These are phyloP conservation scores for Drosophila testacea DNA, from an alignment of 2,888 invertebrate genomes.

Conservation along the genomic window DNA sequence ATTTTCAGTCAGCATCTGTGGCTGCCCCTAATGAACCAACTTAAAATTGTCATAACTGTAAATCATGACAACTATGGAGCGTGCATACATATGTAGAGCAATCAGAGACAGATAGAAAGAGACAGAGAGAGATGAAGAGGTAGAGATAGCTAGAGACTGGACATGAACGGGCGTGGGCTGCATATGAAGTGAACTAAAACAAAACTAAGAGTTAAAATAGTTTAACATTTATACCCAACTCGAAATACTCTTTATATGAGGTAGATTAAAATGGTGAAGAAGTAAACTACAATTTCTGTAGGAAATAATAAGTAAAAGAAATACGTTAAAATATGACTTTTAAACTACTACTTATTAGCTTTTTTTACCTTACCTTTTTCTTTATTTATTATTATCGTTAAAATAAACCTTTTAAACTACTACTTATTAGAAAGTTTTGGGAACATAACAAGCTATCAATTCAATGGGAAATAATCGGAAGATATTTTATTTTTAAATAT, in stretches of 20 bases:
- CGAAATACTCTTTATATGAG: constrained; percentile 24
- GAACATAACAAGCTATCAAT: too few species aligned
- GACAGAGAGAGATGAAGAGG: constrained; percentile 3
- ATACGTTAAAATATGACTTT: background rate
- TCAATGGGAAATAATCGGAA: too few species aligned
- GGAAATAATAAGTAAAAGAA: background rate
- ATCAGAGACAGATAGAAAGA: constrained; percentile 30
- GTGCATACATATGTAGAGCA: constrained; percentile 71
- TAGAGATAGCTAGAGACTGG: constrained; percentile 18
- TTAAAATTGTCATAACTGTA: constrained; percentile 81
- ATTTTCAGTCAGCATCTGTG: constrained; percentile 34
- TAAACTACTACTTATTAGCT: too few species aligned
- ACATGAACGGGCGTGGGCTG: constrained; percentile 52
- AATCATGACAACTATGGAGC: constrained; percentile 75
- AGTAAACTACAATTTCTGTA: background rate
- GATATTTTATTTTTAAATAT: too few species aligned
- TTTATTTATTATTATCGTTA: too few species aligned
- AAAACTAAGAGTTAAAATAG: constrained; percentile 6
- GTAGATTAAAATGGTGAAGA: background rate
- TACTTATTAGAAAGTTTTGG: too few species aligned
- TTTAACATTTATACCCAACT: background rate
- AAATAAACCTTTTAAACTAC: background rate
- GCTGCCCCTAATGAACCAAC: constrained; percentile 77
- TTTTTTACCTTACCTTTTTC: too few species aligned
- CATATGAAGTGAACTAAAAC: constrained; percentile 30